Evolutionary conservation across 2,113 vertebrate species (phyloP).

Genomic region (Podarcis raffonei): DNA sequence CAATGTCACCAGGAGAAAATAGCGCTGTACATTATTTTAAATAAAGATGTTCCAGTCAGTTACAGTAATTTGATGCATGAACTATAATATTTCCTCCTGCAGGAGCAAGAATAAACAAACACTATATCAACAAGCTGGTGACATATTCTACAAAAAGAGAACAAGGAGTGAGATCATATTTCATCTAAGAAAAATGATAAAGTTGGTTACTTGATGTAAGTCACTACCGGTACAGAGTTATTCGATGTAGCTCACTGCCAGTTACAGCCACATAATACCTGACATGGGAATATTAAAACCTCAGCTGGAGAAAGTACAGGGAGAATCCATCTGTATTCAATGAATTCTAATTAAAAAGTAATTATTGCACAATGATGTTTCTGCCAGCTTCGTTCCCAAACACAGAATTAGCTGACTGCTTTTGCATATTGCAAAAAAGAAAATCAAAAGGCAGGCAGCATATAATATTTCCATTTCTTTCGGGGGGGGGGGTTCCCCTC

Average conservation of each 20-base stretch:
- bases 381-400: slow-evolving; percentile 61
- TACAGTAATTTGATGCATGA: slow-evolving; percentile 79
- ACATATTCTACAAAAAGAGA: slow-evolving; percentile 67
- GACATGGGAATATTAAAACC: slow-evolving; percentile 78
- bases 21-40: slow-evolving; percentile 70
- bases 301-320: slow-evolving; percentile 62
- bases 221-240: slow-evolving; percentile 68
- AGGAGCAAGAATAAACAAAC: slow-evolving; percentile 75
- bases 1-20: slow-evolving; percentile 58
- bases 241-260: slow-evolving; percentile 74
- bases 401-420: slow-evolving; percentile 31
- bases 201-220: slow-evolving; percentile 76
- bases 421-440: slow-evolving; percentile 50
- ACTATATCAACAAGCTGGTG: slow-evolving; percentile 72
- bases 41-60: slow-evolving; percentile 75
- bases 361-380: slow-evolving; percentile 61
- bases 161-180: slow-evolving; percentile 73
- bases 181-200: slow-evolving; percentile 78
- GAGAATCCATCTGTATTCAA: slow-evolving; percentile 76
- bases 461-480: slow-evolving; percentile 55
- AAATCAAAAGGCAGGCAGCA: slow-evolving; percentile 31
- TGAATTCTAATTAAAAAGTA: slow-evolving; percentile 82
- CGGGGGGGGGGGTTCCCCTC: slow-evolving; percentile 40
- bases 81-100: slow-evolving; percentile 72
- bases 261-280: slow-evolving; percentile 73